Conservation (phyloP, 2,113 vertebrate species). For the Etia nguti region DNA sequence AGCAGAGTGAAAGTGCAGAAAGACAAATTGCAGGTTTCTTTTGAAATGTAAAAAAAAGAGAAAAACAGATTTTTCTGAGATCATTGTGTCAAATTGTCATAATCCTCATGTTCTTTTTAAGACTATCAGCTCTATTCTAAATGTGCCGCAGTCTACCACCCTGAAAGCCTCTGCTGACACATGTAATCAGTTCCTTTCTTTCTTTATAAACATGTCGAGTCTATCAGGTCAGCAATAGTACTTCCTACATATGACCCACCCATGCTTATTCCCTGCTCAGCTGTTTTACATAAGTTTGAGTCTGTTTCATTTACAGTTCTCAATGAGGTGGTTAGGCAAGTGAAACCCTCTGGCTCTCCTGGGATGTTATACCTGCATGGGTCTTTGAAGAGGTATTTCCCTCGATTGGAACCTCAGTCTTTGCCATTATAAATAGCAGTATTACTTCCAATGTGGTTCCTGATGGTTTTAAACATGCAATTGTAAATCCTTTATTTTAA, state of each 20-base stretch:
- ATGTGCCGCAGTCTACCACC: neutral
- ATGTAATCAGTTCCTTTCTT: neutral
- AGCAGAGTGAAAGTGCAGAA: neutral
- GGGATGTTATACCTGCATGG: neutral
- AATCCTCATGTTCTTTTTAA: neutral
- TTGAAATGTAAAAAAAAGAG: neutral
- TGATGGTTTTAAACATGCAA: neutral
- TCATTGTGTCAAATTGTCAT: neutral
- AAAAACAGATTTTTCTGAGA: neutral
- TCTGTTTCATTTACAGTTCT: neutral
- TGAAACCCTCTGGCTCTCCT: neutral
- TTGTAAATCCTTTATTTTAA: neutral
- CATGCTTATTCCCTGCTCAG: neutral
- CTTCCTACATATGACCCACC: neutral
- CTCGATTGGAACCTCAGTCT: neutral
- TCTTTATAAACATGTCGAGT: neutral
- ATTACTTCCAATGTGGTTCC: neutral
- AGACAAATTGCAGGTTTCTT: neutral
- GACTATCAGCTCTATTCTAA: neutral
- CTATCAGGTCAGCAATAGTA: neutral
- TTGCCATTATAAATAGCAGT: neutral
- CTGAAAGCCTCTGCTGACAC: neutral
- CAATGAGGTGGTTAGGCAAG: neutral
- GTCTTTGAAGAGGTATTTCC: neutral
- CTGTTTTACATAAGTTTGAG: neutral